Conservation (phyloP, 2,113 vertebrate genomes). For the Burhinus oedicnemus region DNA sequence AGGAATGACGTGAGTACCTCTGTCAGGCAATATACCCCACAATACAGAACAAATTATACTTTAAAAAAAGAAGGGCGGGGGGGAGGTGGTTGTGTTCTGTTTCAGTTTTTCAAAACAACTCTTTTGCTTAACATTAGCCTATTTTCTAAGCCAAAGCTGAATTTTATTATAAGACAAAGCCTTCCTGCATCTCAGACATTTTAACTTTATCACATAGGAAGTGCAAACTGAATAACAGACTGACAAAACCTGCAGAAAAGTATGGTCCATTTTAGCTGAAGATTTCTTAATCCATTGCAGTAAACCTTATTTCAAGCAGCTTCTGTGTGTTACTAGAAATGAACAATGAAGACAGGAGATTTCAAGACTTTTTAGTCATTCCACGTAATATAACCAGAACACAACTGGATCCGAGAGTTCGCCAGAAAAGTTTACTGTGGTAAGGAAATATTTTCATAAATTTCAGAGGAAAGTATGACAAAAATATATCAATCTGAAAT, state of each 20-base stretch:
- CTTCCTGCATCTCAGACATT: not conserved
- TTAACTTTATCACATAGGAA: not conserved
- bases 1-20: not conserved
- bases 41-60: not conserved
- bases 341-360: not conserved
- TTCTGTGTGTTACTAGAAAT: not conserved
- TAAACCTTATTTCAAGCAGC: not conserved
- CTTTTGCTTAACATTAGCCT: not conserved
- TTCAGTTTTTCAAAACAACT: not conserved
- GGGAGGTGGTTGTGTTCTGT: fast-evolving
- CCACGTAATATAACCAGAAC: not conserved
- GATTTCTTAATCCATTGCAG: not conserved
- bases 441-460: not conserved
- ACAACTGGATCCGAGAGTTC: not conserved
- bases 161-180: not conserved
- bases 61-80: not conserved
- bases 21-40: not conserved
- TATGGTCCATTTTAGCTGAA: not conserved
- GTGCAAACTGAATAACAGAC: not conserved
- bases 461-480: not conserved
- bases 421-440: fast-evolving
- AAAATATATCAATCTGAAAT: not conserved
- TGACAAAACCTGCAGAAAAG: not conserved
- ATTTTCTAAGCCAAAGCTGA: not conserved
- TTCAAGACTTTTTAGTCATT: not conserved